Evolutionary conservation across 2,888 invertebrate genomes (phyloP), one percentile per base, ranked within the genome.

Genomic region (Xanthorhoe spadicearia): DNA sequence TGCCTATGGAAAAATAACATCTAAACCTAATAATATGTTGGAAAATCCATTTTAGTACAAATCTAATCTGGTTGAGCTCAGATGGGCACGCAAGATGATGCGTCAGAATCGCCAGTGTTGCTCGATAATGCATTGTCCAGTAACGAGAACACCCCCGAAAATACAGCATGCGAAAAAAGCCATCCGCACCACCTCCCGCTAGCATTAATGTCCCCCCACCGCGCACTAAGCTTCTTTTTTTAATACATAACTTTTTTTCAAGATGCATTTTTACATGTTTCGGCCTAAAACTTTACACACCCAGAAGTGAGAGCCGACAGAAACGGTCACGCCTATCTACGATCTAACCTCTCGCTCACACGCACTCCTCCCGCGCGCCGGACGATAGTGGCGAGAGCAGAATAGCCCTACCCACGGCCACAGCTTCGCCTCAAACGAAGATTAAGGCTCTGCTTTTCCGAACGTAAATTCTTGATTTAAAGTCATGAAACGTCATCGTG

Each of bases 181-280:
- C 86, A 85, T 88, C 87, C 89, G 80, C 87, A 76, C 91, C 88
- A 85, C 92, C 92, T 84, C 91, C 91, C 90, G 82, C 83, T 76
- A 76, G 85, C 88, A 87, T 89, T 91, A 91, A 90, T 89, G 89
- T 86, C 90, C 90, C 91, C 90, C 92, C 86, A 84, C 90, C 88
- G 88, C 90, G 91, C 89, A 92, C 92, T 91, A 90, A 91, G 88
- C 88, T 90, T 92, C 92, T 92, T 93, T 93, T 93, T 93, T 93
- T 90, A 92, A 93, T 92, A 92, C 93, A 93, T 93, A 93, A 93
- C 93, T 93, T 93, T 93, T 93, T 93, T 93, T 92, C 92, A 93
- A 93, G 92, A 92, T 93, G 92, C 93, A 93, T 92, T 93, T 93
- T 92, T 93, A 93, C 93, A 92, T 91, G 93, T 93, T 92, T 92